These are phyloP conservation scores for Drosophila acutilabella DNA, from an alignment of 2,888 invertebrate species.

Conservation along the genomic window DNA sequence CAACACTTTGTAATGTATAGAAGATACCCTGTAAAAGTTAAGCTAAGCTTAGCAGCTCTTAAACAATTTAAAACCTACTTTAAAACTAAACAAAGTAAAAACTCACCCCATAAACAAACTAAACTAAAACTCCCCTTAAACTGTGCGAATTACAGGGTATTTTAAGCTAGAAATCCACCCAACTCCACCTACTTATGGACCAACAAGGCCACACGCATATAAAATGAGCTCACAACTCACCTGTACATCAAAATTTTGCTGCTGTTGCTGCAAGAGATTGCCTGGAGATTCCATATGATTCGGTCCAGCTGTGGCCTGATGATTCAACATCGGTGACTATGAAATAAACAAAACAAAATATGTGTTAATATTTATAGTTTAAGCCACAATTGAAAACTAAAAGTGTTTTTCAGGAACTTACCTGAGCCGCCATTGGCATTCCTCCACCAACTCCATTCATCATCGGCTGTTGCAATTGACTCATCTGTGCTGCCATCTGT, in stretches of 20 bases:
- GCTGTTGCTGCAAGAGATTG: constrained; percentile 87
- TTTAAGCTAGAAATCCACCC: background rate
- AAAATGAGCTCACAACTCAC: constrained; percentile 85
- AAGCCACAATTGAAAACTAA: too few species aligned
- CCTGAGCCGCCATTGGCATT: constrained; percentile 85
- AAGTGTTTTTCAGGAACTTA: constrained; percentile 30
- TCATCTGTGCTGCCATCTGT: constrained; percentile 84
- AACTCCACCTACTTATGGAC: background rate
- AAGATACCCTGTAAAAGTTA: constrained; percentile 27
- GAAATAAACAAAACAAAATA: too few species aligned
- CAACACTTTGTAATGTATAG: background rate
- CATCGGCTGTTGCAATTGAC: constrained; percentile 84
- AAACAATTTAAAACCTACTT: background rate
- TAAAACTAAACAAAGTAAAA: background rate
- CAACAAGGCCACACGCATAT: background rate
- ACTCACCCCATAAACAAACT: background rate
- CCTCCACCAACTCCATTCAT: constrained; percentile 84
- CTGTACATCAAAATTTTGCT: constrained; percentile 93
- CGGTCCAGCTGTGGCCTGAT: constrained; percentile 80
- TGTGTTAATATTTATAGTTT: too few species aligned
- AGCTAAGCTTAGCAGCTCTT: background rate
- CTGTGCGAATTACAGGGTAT: constrained; percentile 4
- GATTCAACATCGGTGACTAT: constrained; percentile 85
- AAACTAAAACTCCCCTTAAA: background rate
- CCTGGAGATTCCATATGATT: constrained; percentile 86